phyloP scores from a whole-genome alignment of 2,888 invertebrate species.

The Sarcophaga carnaria region DNA sequence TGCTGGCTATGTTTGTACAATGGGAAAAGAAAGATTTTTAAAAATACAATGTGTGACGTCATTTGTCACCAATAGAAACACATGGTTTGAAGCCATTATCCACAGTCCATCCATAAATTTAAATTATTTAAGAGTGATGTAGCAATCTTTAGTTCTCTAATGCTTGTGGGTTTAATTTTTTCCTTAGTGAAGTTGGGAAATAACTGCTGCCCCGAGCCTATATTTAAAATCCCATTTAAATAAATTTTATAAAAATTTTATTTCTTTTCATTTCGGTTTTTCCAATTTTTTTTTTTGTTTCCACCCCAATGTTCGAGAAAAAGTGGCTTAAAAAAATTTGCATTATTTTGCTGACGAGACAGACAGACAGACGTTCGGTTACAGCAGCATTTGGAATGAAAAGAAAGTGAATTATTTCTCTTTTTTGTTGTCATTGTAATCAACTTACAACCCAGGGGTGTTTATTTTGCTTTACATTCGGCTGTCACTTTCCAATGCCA shows the following conservation, averaged over 20 bases:
- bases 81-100: no score
- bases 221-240: slow-evolving; percentile 31
- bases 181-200: not conserved
- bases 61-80: no score
- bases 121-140: no score
- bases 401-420: slow-evolving; percentile 21
- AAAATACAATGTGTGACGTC: no score
- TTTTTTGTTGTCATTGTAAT: not conserved
- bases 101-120: no score
- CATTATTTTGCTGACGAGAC: slow-evolving; percentile 69
- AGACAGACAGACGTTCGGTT: not conserved
- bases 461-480: slow-evolving; percentile 21
- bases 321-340: slow-evolving; percentile 58
- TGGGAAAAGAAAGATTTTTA: no score
- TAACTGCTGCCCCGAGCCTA: slow-evolving; percentile 21
- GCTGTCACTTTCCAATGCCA: slow-evolving; percentile 27
- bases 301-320: slow-evolving; percentile 44
- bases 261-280: no score
- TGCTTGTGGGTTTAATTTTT: no score
- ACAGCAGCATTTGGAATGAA: slow-evolving; percentile 21
- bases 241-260: slow-evolving; percentile 9
- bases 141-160: no score
- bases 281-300: slow-evolving; percentile 31
- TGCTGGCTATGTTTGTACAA: no score
- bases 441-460: slow-evolving; percentile 47